phyloP scores from a whole-genome alignment of 2,797 vertebrate species.

The Diceros bicornis region DNA sequence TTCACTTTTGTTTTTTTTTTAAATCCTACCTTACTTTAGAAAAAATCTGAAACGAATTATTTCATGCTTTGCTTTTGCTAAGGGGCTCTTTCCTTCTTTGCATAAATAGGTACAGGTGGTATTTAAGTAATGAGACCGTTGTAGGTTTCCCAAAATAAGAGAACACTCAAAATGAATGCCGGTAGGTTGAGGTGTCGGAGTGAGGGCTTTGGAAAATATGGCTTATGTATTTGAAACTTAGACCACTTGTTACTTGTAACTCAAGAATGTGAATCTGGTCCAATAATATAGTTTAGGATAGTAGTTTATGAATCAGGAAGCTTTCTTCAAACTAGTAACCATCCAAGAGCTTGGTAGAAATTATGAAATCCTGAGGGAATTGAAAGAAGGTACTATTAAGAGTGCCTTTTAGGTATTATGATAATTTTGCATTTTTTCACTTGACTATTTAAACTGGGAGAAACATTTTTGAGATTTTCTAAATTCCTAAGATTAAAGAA shows the following conservation, averaged over 20 bases:
- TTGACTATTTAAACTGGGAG: conserved; percentile 51
- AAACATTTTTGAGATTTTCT: conserved; percentile 51
- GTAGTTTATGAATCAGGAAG: not conserved
- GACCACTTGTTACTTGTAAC: conserved; percentile 39
- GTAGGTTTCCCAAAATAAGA: conserved; percentile 55
- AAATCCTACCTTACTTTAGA: conserved; percentile 20
- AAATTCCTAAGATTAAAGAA: conserved; percentile 60
- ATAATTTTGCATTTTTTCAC: not conserved
- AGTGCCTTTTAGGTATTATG: not conserved
- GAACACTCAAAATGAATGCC: conserved; percentile 35
- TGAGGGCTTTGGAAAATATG: conserved; percentile 50
- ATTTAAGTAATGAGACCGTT: conserved; percentile 39
- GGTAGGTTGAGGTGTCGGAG: not conserved
- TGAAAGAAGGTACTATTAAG: conserved; percentile 26
- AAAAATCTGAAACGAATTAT: conserved; percentile 31
- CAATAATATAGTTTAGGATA: not conserved
- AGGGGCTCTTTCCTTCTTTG: conserved; percentile 55
- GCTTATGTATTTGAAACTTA: conserved; percentile 55
- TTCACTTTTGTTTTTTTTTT: not conserved
- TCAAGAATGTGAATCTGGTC: conserved; percentile 31
- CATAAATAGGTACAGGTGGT: conserved; percentile 59
- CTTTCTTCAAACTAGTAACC: conserved; percentile 49
- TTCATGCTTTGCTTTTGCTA: conserved; percentile 49
- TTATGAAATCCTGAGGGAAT: conserved; percentile 30
- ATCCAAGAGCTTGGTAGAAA: conserved; percentile 29